Percentiles rank a stretch among this genome's conserved stretches.
Conservation (phyloP, 2,888 invertebrate genomes). For the Helobdella robusta region DNA sequence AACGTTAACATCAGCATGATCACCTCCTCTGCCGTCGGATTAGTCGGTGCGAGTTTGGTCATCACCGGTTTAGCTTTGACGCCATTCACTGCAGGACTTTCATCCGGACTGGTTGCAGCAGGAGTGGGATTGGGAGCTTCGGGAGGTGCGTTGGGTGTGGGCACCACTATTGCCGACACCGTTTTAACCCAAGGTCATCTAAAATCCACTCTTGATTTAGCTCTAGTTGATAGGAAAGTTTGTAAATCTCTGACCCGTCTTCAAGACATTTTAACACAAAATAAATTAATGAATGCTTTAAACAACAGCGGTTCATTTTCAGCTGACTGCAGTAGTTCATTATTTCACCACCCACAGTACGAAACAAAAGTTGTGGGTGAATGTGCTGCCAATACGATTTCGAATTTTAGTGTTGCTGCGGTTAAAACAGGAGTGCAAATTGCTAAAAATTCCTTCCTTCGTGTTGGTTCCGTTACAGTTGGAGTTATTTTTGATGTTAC, state of each 20-base stretch:
- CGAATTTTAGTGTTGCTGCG: background rate
- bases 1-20: slow-evolving; percentile 12
- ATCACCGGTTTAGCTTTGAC: background rate
- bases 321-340: too few relatives aligned
- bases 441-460: background rate
- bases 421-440: slow-evolving; percentile 12
- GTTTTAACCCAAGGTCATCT: slow-evolving; percentile 4
- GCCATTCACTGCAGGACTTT: slow-evolving; percentile 7
- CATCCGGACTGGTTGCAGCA: background rate
- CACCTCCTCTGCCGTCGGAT: background rate
- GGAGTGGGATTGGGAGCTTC: slow-evolving; percentile 2
- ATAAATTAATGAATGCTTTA: too few relatives aligned
- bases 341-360: background rate
- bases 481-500: slow-evolving; percentile 12
- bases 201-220: slow-evolving; percentile 5
- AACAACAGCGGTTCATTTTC: too few relatives aligned
- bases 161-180: slow-evolving; percentile 5
- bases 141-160: slow-evolving; percentile 7
- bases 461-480: background rate
- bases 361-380: background rate
- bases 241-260: background rate
- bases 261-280: background rate
- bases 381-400: background rate
- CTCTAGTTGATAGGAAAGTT: background rate
- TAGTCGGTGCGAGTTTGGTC: background rate